Evolutionary conservation across 2,888 invertebrate genomes (phyloP), one percentile per base, ranked within the genome.

Genomic region (Zonitis immaculata): DNA sequence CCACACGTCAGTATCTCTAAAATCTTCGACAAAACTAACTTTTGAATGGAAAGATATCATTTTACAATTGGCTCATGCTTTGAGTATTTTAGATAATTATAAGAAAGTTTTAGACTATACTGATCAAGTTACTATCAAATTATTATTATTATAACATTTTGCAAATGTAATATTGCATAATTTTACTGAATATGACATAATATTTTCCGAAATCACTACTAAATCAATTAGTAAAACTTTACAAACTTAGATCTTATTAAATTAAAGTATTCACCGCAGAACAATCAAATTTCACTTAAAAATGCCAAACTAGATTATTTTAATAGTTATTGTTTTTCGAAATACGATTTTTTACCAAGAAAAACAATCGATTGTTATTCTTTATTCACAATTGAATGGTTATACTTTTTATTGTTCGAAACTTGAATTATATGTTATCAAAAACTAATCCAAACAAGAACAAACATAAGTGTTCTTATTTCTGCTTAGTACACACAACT

Each of bases 201-300:
- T 35, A 35, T 35, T 16, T 8, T 16, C 16, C 16, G 35, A 18
- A 32, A 32, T 32, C 14, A 14, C 14, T 6, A 32, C 14, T 32
- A 1, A 14, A 5, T 6, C 14, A 12, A 32, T 32, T 32, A 32
- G 32, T 14, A 43, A 22, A n/a, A 5, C 11, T 22, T n/a, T 20
- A 20, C 7, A 11, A 26, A 44, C 20, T 25, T 43, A 11, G 8
- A n/a, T n/a, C n/a, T 32, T 49, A 53, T 56, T 44, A 48, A 50
- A 53, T 53, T 56, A 42, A 47, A 51, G 45, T 53, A 52, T 14
- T 51, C 50, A 45, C 32, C 47, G 52, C 54, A 49, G 49, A 57
- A 39, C 51, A 47, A 35, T 26, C 45, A 52, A 57, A 57, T 45
- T 52, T 57, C 50, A 55, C 22, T 49, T 25, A 54, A 55, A 45